Conservation (phyloP, 2,888 invertebrate genomes). For the Tenthredo notha region DNA sequence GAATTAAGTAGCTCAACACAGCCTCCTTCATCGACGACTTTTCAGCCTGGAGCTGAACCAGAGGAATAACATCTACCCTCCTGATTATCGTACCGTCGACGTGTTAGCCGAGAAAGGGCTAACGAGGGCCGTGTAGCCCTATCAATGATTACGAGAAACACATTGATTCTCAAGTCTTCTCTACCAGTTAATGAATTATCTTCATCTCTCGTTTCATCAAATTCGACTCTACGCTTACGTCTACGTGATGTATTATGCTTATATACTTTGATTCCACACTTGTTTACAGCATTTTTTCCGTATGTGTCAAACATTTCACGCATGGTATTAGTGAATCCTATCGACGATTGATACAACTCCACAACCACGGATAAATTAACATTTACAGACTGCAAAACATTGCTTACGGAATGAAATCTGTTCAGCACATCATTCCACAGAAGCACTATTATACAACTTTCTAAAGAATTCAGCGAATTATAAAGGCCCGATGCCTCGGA, state of each 20-base stretch:
- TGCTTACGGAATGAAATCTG: slow-evolving; percentile 54
- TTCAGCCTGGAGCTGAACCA: too few species aligned
- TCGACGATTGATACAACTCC: slow-evolving; percentile 54
- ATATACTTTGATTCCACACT: slow-evolving; percentile 42
- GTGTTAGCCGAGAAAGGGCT: too few species aligned
- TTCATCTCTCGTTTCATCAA: slow-evolving; percentile 24
- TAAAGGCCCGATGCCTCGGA: slow-evolving; percentile 49
- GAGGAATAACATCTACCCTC: too few species aligned
- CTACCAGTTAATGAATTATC: neutral
- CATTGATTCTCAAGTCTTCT: neutral
- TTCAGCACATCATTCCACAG: slow-evolving; percentile 56
- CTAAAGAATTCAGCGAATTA: neutral
- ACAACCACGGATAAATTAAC: slow-evolving; percentile 53
- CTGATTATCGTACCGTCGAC: too few species aligned
- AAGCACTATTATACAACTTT: neutral
- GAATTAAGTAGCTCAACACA: too few species aligned
- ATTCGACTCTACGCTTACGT: slow-evolving; percentile 45
- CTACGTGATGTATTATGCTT: neutral
- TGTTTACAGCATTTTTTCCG: slow-evolving; percentile 52
- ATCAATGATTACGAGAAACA: neutral
- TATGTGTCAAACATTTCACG: slow-evolving; percentile 52
- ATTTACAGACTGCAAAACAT: slow-evolving; percentile 51
- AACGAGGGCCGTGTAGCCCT: too few species aligned
- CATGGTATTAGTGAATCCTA: slow-evolving; percentile 31
- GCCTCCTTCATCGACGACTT: too few species aligned